A percentile compares a stretch with the other conserved stretches of the same genome.
These are phyloP conservation scores for Pristiophorus japonicus DNA, from an alignment of 2,113 vertebrate genomes.

Conservation along the genomic window DNA sequence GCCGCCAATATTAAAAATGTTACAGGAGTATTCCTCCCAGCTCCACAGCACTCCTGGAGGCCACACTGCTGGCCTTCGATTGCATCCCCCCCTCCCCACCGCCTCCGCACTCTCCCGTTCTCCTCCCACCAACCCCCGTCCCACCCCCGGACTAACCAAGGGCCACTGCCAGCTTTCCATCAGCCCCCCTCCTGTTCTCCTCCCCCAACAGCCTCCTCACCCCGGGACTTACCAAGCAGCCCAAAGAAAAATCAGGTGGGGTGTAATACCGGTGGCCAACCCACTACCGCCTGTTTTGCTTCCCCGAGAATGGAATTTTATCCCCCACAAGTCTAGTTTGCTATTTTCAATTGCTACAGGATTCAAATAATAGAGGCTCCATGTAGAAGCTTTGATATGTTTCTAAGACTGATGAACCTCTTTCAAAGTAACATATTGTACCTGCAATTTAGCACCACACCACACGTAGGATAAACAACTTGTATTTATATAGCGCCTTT, in stretches of 20 bases:
- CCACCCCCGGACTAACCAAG: neutral
- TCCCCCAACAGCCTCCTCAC: too few species aligned
- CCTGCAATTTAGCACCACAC: neutral
- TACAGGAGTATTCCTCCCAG: too few species aligned
- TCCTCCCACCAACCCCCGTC: neutral
- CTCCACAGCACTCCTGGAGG: neutral
- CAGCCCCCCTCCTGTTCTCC: neutral
- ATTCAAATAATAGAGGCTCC: neutral
- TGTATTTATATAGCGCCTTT: too few species aligned
- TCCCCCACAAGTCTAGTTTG: neutral
- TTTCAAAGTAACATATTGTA: neutral
- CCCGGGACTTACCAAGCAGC: neutral
- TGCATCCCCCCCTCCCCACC: too few species aligned
- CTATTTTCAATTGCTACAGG: neutral
- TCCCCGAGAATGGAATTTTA: too few species aligned
- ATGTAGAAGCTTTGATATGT: neutral
- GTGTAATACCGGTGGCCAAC: too few species aligned
- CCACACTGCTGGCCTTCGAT: neutral
- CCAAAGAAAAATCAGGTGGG: neutral
- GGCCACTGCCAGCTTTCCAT: neutral
- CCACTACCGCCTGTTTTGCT: too few species aligned
- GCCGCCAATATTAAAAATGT: too few species aligned
- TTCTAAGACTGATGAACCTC: neutral
- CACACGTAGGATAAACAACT: too few species aligned
- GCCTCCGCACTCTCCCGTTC: too few species aligned